Conservation (phyloP, 2,113 vertebrate genomes). For the Rhinolophus sinicus region DNA sequence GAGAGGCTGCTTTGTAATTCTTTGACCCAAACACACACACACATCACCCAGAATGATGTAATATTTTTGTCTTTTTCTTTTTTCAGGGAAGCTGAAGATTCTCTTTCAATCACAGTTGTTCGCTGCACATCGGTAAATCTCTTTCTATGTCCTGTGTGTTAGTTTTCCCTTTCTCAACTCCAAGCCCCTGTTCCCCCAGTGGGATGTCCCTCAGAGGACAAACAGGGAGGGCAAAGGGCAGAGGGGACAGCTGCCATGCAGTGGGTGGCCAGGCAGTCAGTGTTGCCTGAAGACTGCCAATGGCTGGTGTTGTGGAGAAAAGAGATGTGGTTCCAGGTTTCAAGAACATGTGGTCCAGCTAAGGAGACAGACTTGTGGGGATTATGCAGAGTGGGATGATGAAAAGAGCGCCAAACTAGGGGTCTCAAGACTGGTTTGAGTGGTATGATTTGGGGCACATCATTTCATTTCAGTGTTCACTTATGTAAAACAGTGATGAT, state of each 20-base stretch:
- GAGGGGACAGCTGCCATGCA: background rate
- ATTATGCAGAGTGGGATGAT: background rate
- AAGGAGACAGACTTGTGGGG: background rate
- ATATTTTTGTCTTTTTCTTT: slow-evolving; percentile 45
- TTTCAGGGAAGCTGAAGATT: slow-evolving; percentile 91
- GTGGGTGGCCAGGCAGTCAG: background rate
- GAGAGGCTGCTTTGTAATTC: background rate
- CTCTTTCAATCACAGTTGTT: slow-evolving; percentile 91
- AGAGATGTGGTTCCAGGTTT: background rate
- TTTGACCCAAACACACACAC: background rate
- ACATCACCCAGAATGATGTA: background rate
- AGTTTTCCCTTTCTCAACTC: background rate
- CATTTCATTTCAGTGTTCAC: background rate
- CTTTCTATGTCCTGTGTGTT: slow-evolving; percentile 46
- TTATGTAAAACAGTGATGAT: background rate
- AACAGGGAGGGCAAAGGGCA: background rate
- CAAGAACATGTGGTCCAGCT: background rate
- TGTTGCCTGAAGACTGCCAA: background rate
- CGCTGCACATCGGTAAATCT: slow-evolving; percentile 91
- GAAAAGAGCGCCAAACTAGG: background rate
- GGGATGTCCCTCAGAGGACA: background rate
- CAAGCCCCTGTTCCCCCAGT: background rate
- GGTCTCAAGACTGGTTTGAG: background rate
- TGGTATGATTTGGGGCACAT: background rate
- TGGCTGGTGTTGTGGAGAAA: background rate